A percentile compares a stretch with the other conserved stretches of the same genome.
phyloP scores from a whole-genome alignment of 2,113 vertebrate species.

The Phaethon lepturus region DNA sequence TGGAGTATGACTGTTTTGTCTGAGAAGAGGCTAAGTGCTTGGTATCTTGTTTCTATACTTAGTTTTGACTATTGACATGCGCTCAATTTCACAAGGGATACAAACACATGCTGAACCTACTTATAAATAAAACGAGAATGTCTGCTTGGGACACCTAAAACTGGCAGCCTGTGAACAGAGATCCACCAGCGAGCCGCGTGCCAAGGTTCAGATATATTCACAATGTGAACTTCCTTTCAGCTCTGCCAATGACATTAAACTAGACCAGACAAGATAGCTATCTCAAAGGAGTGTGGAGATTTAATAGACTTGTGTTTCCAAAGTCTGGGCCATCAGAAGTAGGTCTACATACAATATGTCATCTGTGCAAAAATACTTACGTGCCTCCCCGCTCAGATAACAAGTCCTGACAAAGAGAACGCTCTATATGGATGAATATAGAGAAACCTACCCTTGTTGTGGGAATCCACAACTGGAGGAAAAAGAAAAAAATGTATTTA shows the following conservation, averaged over 20 bases:
- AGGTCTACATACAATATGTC: not conserved
- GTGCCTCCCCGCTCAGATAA: constrained; percentile 11
- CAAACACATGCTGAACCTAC: constrained; percentile 44
- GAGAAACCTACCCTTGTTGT: constrained; percentile 1
- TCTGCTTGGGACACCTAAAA: constrained; percentile 53
- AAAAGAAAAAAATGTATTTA: not conserved
- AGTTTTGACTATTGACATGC: constrained; percentile 13
- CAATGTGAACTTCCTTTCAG: constrained; percentile 63
- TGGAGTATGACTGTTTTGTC: not conserved
- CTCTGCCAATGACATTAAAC: constrained; percentile 57
- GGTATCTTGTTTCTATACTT: constrained; percentile 36
- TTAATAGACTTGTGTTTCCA: constrained; percentile 54
- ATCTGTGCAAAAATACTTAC: constrained; percentile 23
- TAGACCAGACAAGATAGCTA: constrained; percentile 58
- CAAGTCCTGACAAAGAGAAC: constrained; percentile 9
- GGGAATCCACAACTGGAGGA: constrained; percentile 3
- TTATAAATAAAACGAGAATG: constrained; percentile 58
- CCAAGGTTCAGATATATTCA: constrained; percentile 48
- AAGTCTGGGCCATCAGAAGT: constrained; percentile 28
- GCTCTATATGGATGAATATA: not conserved
- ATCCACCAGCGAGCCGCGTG: not conserved
- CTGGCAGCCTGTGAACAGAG: constrained; percentile 56
- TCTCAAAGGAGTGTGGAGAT: constrained; percentile 44
- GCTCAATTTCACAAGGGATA: not conserved
- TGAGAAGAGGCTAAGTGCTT: not conserved